These are phyloP conservation scores for Hycleus phaleratus DNA, from an alignment of 1,140 invertebrate species.

Conservation along the genomic window DNA sequence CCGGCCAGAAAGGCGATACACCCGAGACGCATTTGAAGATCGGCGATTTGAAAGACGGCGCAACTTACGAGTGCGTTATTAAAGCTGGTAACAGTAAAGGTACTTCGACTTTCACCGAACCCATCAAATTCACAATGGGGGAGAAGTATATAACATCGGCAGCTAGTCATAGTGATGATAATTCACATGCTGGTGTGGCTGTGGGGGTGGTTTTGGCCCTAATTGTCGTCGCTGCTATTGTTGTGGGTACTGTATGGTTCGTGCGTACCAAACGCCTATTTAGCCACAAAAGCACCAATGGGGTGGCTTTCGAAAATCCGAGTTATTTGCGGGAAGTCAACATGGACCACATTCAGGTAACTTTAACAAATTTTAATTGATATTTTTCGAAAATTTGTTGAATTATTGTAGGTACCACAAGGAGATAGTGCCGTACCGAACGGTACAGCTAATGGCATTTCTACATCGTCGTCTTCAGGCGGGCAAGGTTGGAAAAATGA, in stretches of 20 bases:
- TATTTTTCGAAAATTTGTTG: background rate
- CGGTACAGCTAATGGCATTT: slow-evolving; percentile 37
- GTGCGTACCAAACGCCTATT: slow-evolving; percentile 55
- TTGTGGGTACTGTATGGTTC: slow-evolving; percentile 56
- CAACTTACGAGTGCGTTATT: slow-evolving; percentile 68
- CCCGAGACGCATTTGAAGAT: slow-evolving; percentile 59
- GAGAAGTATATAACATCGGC: slow-evolving; percentile 59
- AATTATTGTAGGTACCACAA: slow-evolving; percentile 34
- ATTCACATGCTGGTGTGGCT: slow-evolving; percentile 49
- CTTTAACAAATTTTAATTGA: slow-evolving; percentile 14
- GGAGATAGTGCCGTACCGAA: slow-evolving; percentile 28
- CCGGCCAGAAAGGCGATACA: slow-evolving; percentile 49
- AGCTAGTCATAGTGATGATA: slow-evolving; percentile 46
- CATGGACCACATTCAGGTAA: slow-evolving; percentile 61
- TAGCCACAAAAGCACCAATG: slow-evolving; percentile 50
- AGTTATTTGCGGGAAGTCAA: slow-evolving; percentile 71
- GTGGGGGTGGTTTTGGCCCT: slow-evolving; percentile 59
- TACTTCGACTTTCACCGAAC: slow-evolving; percentile 62
- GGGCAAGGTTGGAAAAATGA: slow-evolving; percentile 43
- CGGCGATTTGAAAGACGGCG: slow-evolving; percentile 59
- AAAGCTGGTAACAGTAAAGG: slow-evolving; percentile 75
- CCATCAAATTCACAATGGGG: slow-evolving; percentile 62
- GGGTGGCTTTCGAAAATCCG: slow-evolving; percentile 78
- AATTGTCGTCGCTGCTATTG: slow-evolving; percentile 53
- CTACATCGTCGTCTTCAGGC: slow-evolving; percentile 35